Evolutionary conservation across 2,888 invertebrate species (phyloP).

Genomic region (Rhorus exstirpatorius): DNA sequence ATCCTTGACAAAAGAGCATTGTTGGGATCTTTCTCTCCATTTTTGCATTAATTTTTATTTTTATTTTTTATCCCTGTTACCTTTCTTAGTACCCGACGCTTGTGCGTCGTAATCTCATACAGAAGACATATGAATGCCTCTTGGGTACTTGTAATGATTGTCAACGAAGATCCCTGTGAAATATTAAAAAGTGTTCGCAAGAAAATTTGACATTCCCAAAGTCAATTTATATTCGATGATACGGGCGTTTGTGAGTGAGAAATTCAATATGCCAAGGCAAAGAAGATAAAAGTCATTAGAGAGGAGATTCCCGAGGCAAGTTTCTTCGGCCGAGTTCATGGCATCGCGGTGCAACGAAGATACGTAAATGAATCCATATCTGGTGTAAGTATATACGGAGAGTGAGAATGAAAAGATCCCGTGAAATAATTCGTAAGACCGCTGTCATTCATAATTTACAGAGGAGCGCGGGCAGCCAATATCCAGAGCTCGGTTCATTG

Average conservation of each 20-base stretch:
- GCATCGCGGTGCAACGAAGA: neutral
- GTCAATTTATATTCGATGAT: no score
- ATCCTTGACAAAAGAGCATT: conserved; percentile 49
- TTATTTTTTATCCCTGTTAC: neutral
- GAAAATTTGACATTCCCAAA: no score
- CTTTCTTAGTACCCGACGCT: neutral
- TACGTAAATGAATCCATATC: conserved; percentile 16
- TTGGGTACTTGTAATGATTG: no score
- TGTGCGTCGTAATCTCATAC: no score
- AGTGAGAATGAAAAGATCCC: conserved; percentile 35
- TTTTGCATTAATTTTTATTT: conserved; percentile 4
- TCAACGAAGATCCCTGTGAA: no score
- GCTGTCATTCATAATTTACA: conserved; percentile 79
- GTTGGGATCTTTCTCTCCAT: conserved; percentile 18
- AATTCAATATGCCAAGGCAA: neutral
- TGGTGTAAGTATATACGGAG: neutral
- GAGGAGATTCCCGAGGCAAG: neutral
- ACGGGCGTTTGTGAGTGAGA: neutral
- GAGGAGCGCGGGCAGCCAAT: conserved; percentile 73
- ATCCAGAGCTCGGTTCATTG: conserved; percentile 76
- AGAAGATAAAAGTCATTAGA: neutral
- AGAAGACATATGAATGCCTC: no score
- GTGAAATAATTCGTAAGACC: conserved; percentile 76
- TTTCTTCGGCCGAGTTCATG: neutral
- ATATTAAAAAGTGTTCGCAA: no score